These are phyloP conservation scores for Plebejus melissa DNA, from an alignment of 2,888 invertebrate genomes.

Conservation along the genomic window DNA sequence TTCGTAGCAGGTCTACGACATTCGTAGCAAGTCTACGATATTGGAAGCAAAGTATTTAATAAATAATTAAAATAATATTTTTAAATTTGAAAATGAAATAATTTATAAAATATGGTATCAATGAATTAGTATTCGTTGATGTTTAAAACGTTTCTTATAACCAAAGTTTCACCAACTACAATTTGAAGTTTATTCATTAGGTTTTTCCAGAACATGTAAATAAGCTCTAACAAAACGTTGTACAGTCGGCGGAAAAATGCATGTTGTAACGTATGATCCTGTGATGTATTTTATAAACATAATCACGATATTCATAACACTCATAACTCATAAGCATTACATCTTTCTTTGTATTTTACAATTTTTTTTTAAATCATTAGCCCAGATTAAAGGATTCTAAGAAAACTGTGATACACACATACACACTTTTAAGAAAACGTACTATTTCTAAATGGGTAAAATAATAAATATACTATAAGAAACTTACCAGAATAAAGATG, in stretches of 20 bases:
- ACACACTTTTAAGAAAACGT: no score
- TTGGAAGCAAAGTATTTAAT: not conserved
- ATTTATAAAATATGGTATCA: no score
- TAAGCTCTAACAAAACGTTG: not conserved
- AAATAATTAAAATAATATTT: no score
- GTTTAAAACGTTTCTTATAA: no score
- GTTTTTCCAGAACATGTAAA: not conserved
- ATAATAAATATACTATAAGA: not conserved
- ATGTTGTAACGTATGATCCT: not conserved
- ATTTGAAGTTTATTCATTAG: no score
- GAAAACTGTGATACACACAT: no score
- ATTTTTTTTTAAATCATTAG: no score
- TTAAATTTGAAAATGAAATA: no score
- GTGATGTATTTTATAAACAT: not conserved
- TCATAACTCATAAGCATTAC: not conserved
- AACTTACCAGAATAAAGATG: not conserved
- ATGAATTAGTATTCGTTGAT: no score
- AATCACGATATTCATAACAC: slow-evolving; percentile 1
- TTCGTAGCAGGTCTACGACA: not conserved
- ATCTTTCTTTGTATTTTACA: not conserved
- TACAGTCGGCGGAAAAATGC: not conserved
- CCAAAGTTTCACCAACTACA: no score
- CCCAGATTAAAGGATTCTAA: no score
- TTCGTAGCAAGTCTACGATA: not conserved
- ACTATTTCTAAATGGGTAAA: no score